Conservation (phyloP, 2,888 invertebrate species). For the Liopterus haemorrhoidalis region DNA sequence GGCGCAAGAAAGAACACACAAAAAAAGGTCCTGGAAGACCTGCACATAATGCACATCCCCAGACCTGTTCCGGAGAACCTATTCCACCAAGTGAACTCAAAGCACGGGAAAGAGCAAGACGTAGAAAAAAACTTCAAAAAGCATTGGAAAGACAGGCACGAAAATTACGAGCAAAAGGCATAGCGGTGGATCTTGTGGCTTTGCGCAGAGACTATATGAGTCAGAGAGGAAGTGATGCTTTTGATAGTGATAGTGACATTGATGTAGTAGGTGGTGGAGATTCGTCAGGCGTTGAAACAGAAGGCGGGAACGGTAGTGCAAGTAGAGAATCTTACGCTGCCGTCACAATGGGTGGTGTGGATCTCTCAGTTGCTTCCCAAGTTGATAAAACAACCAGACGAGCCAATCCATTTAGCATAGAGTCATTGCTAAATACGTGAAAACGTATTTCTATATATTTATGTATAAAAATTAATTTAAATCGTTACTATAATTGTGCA, state of each 20-base stretch:
- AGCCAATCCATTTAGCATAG: constrained; percentile 84
- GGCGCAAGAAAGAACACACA: constrained; percentile 98
- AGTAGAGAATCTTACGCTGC: constrained; percentile 25
- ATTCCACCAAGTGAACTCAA: constrained; percentile 86
- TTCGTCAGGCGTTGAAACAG: constrained; percentile 64
- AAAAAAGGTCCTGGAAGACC: constrained; percentile 98
- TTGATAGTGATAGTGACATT: constrained; percentile 63
- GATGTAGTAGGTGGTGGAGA: constrained; percentile 79
- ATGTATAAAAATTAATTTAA: constrained; percentile 15
- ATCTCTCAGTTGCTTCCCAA: constrained; percentile 49
- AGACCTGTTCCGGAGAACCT: constrained; percentile 95
- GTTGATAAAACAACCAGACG: constrained; percentile 49
- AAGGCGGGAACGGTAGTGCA: constrained; percentile 51
- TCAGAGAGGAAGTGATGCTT: constrained; percentile 60
- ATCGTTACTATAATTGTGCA: background rate
- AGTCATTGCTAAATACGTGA: constrained; percentile 73
- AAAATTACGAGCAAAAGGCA: constrained; percentile 85
- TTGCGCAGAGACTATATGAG: constrained; percentile 79
- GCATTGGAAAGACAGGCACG: constrained; percentile 87
- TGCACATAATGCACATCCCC: constrained; percentile 96
- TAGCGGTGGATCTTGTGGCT: constrained; percentile 80
- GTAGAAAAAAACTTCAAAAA: constrained; percentile 87
- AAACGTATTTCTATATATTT: constrained; percentile 32
- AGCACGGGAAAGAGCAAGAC: constrained; percentile 79
- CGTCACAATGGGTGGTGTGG: constrained; percentile 42